phyloP scores from a whole-genome alignment of 2,888 invertebrate species.

The Meliscaeva auricollis region DNA sequence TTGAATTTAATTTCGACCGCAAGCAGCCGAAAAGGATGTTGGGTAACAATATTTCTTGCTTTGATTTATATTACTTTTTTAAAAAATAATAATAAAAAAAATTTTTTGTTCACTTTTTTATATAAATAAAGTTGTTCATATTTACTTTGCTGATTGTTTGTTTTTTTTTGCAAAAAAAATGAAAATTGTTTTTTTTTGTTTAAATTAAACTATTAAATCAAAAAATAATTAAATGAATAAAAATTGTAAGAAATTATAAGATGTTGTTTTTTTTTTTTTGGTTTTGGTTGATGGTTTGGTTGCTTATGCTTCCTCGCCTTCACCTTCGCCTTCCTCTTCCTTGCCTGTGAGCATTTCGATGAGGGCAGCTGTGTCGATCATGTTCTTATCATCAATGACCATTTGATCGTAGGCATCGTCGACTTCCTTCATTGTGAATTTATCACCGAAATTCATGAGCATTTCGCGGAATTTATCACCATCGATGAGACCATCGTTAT shows the following conservation, averaged over 20 bases:
- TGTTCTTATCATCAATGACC: slow-evolving; percentile 95
- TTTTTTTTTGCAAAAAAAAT: slow-evolving; percentile 73
- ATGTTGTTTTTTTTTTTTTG: slow-evolving; percentile 18
- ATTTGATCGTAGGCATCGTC: slow-evolving; percentile 97
- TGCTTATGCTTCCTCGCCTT: slow-evolving; percentile 87
- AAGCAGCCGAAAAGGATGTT: slow-evolving; percentile 53
- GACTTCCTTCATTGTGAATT: slow-evolving; percentile 94
- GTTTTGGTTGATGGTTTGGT: not conserved
- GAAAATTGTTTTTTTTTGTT: slow-evolving; percentile 74
- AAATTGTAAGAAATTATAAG: slow-evolving; percentile 55
- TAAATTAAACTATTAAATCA: slow-evolving; percentile 73
- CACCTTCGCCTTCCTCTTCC: slow-evolving; percentile 93
- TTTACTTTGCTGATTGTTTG: slow-evolving; percentile 68
- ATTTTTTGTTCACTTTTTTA: slow-evolving; percentile 68
- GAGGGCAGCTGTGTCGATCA: slow-evolving; percentile 94
- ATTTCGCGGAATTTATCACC: slow-evolving; percentile 95
- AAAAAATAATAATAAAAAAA: slow-evolving; percentile 70
- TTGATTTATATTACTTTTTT: slow-evolving; percentile 50
- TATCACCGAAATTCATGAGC: slow-evolving; percentile 96
- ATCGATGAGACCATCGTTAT: slow-evolving; percentile 94
- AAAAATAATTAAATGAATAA: slow-evolving; percentile 70
- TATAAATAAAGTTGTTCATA: slow-evolving; percentile 65
- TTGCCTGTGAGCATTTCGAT: slow-evolving; percentile 95
- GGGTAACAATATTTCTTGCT: slow-evolving; percentile 60
- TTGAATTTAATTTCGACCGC: slow-evolving; percentile 50